These are phyloP conservation scores for Ochropacha duplaris DNA, from an alignment of 2,888 invertebrate genomes.

Conservation along the genomic window DNA sequence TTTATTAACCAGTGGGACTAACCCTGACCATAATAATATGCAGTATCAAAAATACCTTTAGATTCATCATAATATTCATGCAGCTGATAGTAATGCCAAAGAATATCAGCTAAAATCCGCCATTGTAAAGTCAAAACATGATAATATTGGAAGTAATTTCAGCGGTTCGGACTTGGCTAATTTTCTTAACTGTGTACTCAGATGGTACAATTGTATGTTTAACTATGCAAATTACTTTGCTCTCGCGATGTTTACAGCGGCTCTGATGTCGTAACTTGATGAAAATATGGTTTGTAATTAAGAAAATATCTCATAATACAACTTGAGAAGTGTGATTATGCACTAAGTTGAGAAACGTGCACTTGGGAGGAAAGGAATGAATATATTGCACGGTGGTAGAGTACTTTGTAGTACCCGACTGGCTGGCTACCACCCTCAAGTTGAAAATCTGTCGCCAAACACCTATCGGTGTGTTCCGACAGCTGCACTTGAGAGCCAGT, in stretches of 20 bases:
- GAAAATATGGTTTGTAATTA: constrained; percentile 21
- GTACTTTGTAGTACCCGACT: no score
- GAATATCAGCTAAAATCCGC: not conserved
- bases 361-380: not conserved
- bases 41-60: no score
- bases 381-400: no score
- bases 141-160: not conserved
- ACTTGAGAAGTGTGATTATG: constrained; percentile 1
- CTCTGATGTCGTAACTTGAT: constrained; percentile 19
- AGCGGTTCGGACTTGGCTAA: not conserved
- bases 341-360: not conserved
- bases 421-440: no score
- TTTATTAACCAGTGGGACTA: no score
- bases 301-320: constrained; percentile 4
- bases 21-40: no score
- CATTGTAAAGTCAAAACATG: not conserved
- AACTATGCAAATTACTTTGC: constrained; percentile 5
- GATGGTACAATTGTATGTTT: not conserved
- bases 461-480: no score
- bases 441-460: no score
- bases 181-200: not conserved
- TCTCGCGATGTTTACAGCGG: constrained; percentile 16
- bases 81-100: no score
- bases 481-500: no score
- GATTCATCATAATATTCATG: no score